Conservation (phyloP, 2,113 vertebrate species). For the Chascanopsetta lugubris region DNA sequence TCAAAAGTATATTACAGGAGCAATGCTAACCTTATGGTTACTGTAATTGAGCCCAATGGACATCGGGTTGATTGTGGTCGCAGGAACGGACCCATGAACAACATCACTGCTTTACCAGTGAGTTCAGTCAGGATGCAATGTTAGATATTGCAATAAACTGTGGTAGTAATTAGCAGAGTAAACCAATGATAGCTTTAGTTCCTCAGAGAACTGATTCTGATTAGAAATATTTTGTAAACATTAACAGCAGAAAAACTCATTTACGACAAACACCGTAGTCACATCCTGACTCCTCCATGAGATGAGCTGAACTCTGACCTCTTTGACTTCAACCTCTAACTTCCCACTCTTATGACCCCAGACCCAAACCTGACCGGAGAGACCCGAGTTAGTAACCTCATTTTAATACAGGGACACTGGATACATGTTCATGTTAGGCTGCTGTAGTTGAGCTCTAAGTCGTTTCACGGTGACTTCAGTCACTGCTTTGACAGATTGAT, state of each 20-base stretch:
- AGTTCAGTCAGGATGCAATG: not conserved
- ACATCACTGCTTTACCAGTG: not conserved
- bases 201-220: too few species aligned
- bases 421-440: constrained; percentile 24
- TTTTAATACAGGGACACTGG: constrained; percentile 32
- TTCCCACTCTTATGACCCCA: constrained; percentile 5
- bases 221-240: too few species aligned
- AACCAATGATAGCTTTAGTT: too few species aligned
- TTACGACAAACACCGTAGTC: too few species aligned
- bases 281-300: constrained; percentile 2
- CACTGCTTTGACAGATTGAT: constrained; percentile 13
- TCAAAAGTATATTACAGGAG: constrained; percentile 28
- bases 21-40: constrained; percentile 29
- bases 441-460: constrained; percentile 19
- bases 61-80: constrained; percentile 29
- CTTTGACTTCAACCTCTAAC: not conserved
- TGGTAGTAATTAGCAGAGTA: too few species aligned
- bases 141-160: too few species aligned
- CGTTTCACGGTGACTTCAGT: constrained; percentile 22
- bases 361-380: constrained; percentile 28
- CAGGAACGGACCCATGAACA: constrained; percentile 21
- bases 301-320: constrained; percentile 34
- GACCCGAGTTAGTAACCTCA: constrained; percentile 7
- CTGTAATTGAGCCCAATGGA: constrained; percentile 33
- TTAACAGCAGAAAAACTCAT: too few species aligned